Percentiles rank a stretch among this genome's conserved stretches.
Evolutionary conservation across 1,140 invertebrate genomes (phyloP).

Genomic region (Potamilus streckersoni): DNA sequence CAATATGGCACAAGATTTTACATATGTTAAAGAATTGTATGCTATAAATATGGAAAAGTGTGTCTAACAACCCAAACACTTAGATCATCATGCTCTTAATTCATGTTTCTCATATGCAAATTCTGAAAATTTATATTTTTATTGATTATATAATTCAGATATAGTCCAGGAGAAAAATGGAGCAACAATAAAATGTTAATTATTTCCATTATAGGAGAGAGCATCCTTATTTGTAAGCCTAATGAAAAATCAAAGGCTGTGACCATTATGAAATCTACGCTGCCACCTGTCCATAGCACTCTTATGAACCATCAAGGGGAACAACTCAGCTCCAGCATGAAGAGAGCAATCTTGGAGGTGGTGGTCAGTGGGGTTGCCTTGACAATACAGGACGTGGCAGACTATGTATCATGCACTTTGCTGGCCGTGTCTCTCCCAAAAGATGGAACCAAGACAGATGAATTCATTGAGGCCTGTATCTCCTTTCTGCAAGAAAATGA

Average conservation of each 20-base stretch:
- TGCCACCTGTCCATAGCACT: conserved; percentile 86
- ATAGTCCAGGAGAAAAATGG: no score
- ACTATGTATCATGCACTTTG: conserved; percentile 87
- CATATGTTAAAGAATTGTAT: no score
- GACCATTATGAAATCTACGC: conserved; percentile 75
- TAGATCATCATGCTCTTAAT: no score
- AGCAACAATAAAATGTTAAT: no score
- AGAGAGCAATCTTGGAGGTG: conserved; percentile 76
- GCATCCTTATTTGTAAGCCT: conserved; percentile 88
- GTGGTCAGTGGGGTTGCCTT: conserved; percentile 88
- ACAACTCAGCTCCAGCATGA: conserved; percentile 71
- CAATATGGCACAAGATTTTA: no score
- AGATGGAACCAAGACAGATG: conserved; percentile 24
- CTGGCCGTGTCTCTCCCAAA: conserved; percentile 63
- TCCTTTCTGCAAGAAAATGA: conserved; percentile 70
- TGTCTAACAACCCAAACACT: no score
- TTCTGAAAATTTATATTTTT: no score
- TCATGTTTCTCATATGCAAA: no score
- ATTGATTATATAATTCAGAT: no score
- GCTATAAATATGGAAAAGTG: no score
- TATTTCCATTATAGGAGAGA: conserved; percentile 79
- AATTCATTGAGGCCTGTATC: conserved; percentile 72
- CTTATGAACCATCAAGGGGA: conserved; percentile 68
- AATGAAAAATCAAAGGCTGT: conserved; percentile 79
- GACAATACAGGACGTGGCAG: conserved; percentile 78